A percentile compares a stretch with the other conserved stretches of the same genome.
Evolutionary conservation across 2,797 vertebrate species (phyloP).

Genomic region (Acanthurus tractus): DNA sequence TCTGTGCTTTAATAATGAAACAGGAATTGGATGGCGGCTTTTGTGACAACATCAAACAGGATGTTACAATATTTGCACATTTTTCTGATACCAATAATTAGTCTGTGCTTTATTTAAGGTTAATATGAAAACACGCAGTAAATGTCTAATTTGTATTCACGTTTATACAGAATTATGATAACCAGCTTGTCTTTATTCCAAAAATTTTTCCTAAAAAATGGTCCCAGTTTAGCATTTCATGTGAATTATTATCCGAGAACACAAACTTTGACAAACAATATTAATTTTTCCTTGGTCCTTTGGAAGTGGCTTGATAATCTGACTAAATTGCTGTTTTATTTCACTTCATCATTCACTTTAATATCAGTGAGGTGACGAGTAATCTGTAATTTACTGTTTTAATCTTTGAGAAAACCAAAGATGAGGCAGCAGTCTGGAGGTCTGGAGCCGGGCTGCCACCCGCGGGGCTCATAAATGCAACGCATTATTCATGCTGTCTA

Average conservation of each 20-base stretch:
- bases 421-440: too few relatives aligned
- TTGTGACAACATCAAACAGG: not conserved
- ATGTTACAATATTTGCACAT: not conserved
- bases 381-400: not conserved
- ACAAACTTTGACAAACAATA: not conserved
- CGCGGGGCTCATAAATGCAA: not conserved
- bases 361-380: not conserved
- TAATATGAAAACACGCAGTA: not conserved
- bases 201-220: not conserved
- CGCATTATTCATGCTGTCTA: not conserved
- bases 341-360: not conserved
- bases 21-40: not conserved
- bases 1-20: not conserved
- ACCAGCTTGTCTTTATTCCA: not conserved
- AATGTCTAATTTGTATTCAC: not conserved
- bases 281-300: not conserved
- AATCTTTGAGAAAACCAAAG: too few relatives aligned
- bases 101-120: not conserved
- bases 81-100: too few relatives aligned
- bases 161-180: not conserved
- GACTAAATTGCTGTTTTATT: not conserved
- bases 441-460: too few relatives aligned
- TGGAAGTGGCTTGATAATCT: not conserved
- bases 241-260: not conserved
- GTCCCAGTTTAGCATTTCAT: not conserved